Evolutionary conservation across 2,113 vertebrate genomes (phyloP).

Genomic region (Campylomormyrus numenius): DNA sequence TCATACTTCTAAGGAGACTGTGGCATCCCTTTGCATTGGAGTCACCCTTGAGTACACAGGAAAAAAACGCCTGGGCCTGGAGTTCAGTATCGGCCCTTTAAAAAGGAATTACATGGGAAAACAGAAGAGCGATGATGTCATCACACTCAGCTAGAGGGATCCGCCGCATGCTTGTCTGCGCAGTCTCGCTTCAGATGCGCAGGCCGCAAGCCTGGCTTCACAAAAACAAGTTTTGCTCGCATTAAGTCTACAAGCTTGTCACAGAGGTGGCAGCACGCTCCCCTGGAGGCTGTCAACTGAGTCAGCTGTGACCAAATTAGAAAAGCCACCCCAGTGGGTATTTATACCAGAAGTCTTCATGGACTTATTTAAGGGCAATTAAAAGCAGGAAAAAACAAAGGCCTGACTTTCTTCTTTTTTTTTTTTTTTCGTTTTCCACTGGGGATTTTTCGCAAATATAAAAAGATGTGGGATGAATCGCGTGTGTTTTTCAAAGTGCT

Average conservation of each 20-base stretch:
- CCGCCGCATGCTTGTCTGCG: background rate
- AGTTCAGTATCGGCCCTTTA: slow-evolving; percentile 13
- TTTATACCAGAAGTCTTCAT: slow-evolving; percentile 4
- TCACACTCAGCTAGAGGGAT: background rate
- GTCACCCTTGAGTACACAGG: slow-evolving; percentile 54
- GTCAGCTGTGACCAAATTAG: background rate
- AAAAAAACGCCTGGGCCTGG: slow-evolving; percentile 47
- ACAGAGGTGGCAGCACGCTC: background rate
- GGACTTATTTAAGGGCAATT: slow-evolving; percentile 6
- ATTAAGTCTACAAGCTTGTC: background rate
- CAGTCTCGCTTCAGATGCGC: background rate
- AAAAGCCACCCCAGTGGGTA: background rate
- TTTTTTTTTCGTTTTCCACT: background rate
- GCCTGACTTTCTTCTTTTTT: background rate
- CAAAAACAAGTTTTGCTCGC: background rate
- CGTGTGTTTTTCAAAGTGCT: background rate
- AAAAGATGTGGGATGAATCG: background rate
- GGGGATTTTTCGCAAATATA: background rate
- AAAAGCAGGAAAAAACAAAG: slow-evolving; percentile 3
- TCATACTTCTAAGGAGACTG: slow-evolving; percentile 50
- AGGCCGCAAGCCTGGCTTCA: background rate
- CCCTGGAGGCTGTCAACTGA: background rate
- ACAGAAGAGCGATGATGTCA: background rate
- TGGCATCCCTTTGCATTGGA: slow-evolving; percentile 53
- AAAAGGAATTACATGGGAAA: background rate